phyloP scores from a whole-genome alignment of 2,113 vertebrate species.

The Gadus chalcogrammus region DNA sequence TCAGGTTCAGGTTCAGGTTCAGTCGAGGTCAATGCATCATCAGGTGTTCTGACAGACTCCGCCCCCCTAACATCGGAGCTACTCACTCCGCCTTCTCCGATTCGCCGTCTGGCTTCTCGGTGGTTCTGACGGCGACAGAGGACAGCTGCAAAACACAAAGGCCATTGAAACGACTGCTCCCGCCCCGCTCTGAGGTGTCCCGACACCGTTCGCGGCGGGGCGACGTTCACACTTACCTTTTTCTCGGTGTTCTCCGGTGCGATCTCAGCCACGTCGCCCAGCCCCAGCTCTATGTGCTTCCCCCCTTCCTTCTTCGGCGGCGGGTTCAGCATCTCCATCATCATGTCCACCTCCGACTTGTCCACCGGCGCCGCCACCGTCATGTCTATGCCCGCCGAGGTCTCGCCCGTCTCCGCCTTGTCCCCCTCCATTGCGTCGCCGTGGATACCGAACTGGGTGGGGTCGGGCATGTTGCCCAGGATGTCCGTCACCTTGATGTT shows the following conservation, averaged over 20 bases:
- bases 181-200: too few relatives aligned
- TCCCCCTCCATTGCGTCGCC: conserved; percentile 85
- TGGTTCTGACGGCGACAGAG: conserved; percentile 54
- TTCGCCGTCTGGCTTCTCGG: conserved; percentile 74
- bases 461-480: conserved; percentile 97
- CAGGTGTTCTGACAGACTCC: too few relatives aligned
- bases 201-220: not conserved
- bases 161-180: too few relatives aligned
- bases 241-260: conserved; percentile 29
- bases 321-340: conserved; percentile 84
- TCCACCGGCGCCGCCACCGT: conserved; percentile 76
- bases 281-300: conserved; percentile 85
- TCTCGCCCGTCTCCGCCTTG: conserved; percentile 79
- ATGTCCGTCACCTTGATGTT: conserved; percentile 98
- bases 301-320: conserved; percentile 81
- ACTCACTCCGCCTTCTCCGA: conserved; percentile 97
- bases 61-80: not conserved
- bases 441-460: conserved; percentile 96
- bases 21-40: too few relatives aligned
- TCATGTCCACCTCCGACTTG: conserved; percentile 75
- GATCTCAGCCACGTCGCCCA: conserved; percentile 88
- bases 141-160: too few relatives aligned
- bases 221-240: not conserved
- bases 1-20: too few relatives aligned
- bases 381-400: conserved; percentile 69